Evolutionary conservation across 1,140 invertebrate genomes (phyloP), one percentile per base, ranked within the genome.

Genomic region (Drosophila repletoides): DNA sequence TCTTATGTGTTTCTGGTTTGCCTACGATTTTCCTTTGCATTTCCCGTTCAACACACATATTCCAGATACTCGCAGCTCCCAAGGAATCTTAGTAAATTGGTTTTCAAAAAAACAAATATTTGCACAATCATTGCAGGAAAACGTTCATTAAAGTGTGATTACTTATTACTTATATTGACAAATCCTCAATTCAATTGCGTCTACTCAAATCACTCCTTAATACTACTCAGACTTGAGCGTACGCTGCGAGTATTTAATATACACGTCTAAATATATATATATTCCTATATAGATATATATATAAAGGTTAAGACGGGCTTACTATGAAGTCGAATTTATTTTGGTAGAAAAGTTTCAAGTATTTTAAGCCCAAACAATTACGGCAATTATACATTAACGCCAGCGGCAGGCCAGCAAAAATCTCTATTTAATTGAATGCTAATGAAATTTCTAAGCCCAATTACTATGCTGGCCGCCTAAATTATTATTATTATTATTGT

Each of bases 71-170:
- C n/a, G n/a, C n/a, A n/a, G 6, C 17, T 46, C 24, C n/a, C 33
- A 15, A 12, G 21, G 17, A 49, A 36, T 43, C 66, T 14, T 58
- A 49, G 69, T 72, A 77, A 72, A 77, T 77, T 67, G 41, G 48
- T 56, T 72, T 52, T 22, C 36, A 41, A 5, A n/a, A n/a, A n/a
- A 12, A 9, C 15, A 24, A 10, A 40, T 52, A 26, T 40, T 40
- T 52, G 7, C 3, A 17, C 7, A 38, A 38, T 9, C 15, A 38
- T 38, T 38, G 17, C n/a, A n/a, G n/a, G n/a, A n/a, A n/a, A n/a
- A n/a, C n/a, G n/a, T n/a, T n/a, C n/a, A n/a, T n/a, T n/a, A 21
- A 19, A 38, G 7, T 38, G 5, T n/a, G 9, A 7, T 9, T 40
- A n/a, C n/a, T n/a, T n/a, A n/a, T n/a, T n/a, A n/a, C n/a, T n/a